Conservation (phyloP, 2,797 vertebrate genomes). For the Sebastes glaucus region DNA sequence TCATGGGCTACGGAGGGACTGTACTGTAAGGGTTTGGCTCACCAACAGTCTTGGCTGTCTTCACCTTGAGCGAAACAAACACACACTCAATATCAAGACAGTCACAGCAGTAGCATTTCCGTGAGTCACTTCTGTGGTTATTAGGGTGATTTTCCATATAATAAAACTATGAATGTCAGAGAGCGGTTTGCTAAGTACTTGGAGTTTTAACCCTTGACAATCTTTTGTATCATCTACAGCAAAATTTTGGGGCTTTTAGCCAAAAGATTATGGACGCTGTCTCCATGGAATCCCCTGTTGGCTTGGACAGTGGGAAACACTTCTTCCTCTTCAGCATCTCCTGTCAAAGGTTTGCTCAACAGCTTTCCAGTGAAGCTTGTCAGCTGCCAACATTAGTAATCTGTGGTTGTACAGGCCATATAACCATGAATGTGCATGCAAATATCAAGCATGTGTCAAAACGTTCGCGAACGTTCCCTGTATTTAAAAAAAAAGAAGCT, state of each 20-base stretch:
- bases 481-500: neutral
- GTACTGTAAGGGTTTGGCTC: neutral
- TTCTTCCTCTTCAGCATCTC: neutral
- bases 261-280: neutral
- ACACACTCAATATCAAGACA: neutral
- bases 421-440: neutral
- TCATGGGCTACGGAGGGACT: neutral
- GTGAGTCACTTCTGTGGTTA: neutral
- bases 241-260: neutral
- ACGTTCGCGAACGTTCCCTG: neutral
- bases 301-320: neutral
- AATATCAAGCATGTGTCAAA: neutral
- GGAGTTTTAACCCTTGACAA: neutral
- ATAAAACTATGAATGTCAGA: neutral
- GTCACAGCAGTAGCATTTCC: neutral
- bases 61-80: neutral
- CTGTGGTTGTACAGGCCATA: neutral
- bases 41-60: neutral
- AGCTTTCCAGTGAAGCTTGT: neutral
- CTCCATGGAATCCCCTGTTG: neutral
- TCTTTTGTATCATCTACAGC: neutral
- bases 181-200: neutral
- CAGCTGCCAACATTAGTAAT: conserved; percentile 4
- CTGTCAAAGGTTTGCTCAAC: neutral
- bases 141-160: neutral